A percentile compares a stretch with the other conserved stretches of the same genome.
Evolutionary conservation across 2,888 invertebrate genomes (phyloP).

Genomic region (Hyles lineata): DNA sequence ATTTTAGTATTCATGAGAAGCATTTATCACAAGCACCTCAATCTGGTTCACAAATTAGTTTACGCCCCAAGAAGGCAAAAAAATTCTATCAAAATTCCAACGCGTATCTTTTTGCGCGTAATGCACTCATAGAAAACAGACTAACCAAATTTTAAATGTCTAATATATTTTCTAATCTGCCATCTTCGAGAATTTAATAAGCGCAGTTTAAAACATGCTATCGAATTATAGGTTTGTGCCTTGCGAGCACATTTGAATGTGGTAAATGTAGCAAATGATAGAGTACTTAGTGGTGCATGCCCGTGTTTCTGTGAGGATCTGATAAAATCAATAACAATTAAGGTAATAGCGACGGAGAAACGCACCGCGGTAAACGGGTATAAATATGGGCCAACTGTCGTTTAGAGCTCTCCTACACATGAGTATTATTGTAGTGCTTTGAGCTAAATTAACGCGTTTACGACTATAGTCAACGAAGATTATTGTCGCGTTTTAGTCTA

Average conservation of each 20-base stretch:
- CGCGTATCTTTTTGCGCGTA: conserved; percentile 13
- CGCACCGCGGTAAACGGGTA: conserved; percentile 9
- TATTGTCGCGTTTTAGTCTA: conserved; percentile 12
- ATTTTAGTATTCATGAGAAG: neutral
- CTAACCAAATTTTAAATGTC: neutral
- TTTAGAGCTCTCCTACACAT: conserved; percentile 8
- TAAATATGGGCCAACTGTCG: conserved; percentile 22
- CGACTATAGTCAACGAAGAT: conserved; percentile 3
- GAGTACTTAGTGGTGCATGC: conserved; percentile 14
- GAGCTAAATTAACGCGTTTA: conserved; percentile 14
- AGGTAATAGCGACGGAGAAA: conserved; percentile 24
- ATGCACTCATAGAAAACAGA: conserved; percentile 11
- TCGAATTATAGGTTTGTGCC: neutral
- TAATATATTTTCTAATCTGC: conserved; percentile 15
- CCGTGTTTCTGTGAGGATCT: conserved; percentile 22
- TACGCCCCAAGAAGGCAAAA: conserved; percentile 13
- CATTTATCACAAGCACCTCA: neutral
- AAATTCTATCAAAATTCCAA: conserved; percentile 24
- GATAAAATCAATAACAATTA: conserved; percentile 28
- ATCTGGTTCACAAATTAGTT: conserved; percentile 19
- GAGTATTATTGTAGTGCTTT: conserved; percentile 13
- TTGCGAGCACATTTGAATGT: conserved; percentile 7
- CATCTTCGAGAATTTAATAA: neutral
- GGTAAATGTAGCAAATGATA: conserved; percentile 21
- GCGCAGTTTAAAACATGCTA: neutral